Percentiles rank a stretch among this genome's conserved stretches.
These are phyloP conservation scores for Cynocephalus volans DNA, from an alignment of 2,113 vertebrate genomes.

Conservation along the genomic window DNA sequence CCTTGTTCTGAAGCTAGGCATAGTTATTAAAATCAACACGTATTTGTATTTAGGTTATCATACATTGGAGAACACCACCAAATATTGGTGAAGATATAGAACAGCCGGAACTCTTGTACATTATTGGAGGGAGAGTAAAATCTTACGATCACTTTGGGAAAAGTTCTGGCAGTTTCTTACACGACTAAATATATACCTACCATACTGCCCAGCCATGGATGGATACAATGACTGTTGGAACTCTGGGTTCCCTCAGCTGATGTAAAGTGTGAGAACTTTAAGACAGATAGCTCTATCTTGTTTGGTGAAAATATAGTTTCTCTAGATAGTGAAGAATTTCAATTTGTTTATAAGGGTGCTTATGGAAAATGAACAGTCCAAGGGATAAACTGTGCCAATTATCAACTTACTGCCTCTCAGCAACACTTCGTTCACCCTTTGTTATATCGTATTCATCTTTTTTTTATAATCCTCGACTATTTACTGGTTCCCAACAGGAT, in stretches of 20 bases:
- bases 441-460: not conserved
- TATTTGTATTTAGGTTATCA: conserved; percentile 14
- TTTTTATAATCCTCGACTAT: not conserved
- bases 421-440: not conserved
- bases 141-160: not conserved
- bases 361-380: not conserved
- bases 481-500: not conserved
- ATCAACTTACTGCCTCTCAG: not conserved
- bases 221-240: not conserved
- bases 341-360: not conserved
- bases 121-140: not conserved
- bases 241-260: not conserved
- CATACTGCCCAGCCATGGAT: not conserved
- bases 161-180: conserved; percentile 29
- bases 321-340: conserved; percentile 34
- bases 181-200: not conserved
- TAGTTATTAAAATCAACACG: conserved; percentile 9
- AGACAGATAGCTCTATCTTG: not conserved
- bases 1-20: not conserved
- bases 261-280: not conserved
- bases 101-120: not conserved
- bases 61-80: not conserved
- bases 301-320: conserved; percentile 26
- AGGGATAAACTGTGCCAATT: not conserved
- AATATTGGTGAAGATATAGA: not conserved